Conservation (phyloP, 2,888 invertebrate species). For the Eretmocerus hayati region DNA sequence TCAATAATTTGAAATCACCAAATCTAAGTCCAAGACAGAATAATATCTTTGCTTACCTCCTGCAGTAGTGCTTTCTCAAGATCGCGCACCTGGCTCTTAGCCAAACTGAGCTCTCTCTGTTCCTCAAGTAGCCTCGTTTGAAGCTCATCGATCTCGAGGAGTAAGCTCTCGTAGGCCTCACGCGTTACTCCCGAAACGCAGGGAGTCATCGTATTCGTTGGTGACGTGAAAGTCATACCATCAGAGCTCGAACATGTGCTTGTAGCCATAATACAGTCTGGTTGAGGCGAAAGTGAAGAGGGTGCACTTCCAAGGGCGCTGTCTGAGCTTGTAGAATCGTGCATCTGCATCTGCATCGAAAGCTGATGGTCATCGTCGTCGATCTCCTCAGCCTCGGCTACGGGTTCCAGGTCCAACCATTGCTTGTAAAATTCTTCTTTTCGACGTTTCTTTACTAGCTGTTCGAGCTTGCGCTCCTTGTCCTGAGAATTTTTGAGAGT, state of each 20-base stretch:
- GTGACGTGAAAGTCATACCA: no score
- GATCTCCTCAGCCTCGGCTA: constrained; percentile 40
- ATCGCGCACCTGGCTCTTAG: constrained; percentile 49
- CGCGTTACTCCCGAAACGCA: constrained; percentile 30
- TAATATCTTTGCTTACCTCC: constrained; percentile 34
- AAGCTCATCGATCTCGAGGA: constrained; percentile 35
- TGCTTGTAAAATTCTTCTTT: constrained; percentile 41
- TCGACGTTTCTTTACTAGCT: constrained; percentile 36
- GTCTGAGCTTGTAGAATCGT: constrained; percentile 59
- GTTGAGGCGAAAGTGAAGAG: constrained; percentile 64
- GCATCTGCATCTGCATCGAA: no score
- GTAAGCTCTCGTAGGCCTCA: constrained; percentile 44
- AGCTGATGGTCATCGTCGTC: constrained; percentile 42
- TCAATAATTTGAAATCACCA: no score
- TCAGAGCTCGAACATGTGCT: constrained; percentile 15
- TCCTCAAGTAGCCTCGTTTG: constrained; percentile 38
- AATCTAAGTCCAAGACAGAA: not conserved
- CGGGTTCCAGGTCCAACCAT: constrained; percentile 41
- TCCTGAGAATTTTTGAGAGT: no score
- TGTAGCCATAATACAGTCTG: constrained; percentile 34
- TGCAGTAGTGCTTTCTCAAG: constrained; percentile 48
- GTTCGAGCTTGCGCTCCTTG: constrained; percentile 40
- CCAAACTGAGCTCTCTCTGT: constrained; percentile 47
- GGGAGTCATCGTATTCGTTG: constrained; percentile 23
- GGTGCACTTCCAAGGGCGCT: constrained; percentile 65